Conservation (phyloP, 2,888 invertebrate species). For the Spodoptera littoralis region DNA sequence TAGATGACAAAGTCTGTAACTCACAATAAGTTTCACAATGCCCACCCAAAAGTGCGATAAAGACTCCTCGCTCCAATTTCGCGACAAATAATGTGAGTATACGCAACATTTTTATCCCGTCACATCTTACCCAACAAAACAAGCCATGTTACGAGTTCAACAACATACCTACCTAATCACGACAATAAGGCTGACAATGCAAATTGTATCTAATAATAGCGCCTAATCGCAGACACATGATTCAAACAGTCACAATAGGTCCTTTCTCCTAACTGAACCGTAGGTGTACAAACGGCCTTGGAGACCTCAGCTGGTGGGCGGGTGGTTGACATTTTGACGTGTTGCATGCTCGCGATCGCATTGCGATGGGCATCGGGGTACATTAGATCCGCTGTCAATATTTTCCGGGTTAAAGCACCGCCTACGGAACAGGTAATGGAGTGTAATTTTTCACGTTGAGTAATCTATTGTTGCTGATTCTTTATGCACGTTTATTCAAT, state of each 20-base stretch:
- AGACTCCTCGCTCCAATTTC: constrained; percentile 42
- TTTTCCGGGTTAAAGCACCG: constrained; percentile 44
- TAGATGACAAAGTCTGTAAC: neutral
- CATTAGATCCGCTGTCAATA: constrained; percentile 30
- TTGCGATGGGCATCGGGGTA: constrained; percentile 38
- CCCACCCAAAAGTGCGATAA: constrained; percentile 16
- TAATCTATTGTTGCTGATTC: constrained; percentile 41
- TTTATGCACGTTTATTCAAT: constrained; percentile 19
- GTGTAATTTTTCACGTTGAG: constrained; percentile 42
- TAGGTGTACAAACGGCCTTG: constrained; percentile 81
- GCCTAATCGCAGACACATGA: constrained; percentile 66
- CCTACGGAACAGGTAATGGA: constrained; percentile 33
- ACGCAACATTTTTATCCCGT: constrained; percentile 49
- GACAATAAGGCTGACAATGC: constrained; percentile 67
- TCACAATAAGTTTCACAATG: constrained; percentile 22
- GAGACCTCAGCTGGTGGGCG: constrained; percentile 59
- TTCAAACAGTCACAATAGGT: constrained; percentile 78
- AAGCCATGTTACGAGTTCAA: constrained; percentile 55
- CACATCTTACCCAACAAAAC: constrained; percentile 55
- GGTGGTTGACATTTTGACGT: constrained; percentile 68
- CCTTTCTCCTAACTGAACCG: constrained; percentile 84
- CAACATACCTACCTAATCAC: constrained; percentile 53
- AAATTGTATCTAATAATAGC: constrained; percentile 69
- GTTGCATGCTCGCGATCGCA: constrained; percentile 61
- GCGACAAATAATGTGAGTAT: constrained; percentile 43